Base-by-base conservation (phyloP, 2,888 invertebrate species). In the Taphrorychus bicolor region DNA sequence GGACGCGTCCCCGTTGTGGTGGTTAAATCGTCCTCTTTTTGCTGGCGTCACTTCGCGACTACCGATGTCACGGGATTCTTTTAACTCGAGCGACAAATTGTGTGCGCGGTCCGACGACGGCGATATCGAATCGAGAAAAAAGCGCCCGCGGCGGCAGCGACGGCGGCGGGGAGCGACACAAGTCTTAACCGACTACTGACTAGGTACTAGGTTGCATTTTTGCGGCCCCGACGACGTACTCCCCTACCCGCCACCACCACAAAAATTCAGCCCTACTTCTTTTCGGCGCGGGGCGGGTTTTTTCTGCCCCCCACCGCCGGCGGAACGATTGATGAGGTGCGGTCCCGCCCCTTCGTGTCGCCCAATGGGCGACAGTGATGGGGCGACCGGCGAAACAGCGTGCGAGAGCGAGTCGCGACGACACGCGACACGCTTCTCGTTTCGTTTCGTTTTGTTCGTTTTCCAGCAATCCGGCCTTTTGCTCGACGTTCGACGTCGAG, bases 181-280 rank as follows among this genome's bases (percentile, higher is more conserved):
- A 60, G 66, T 66, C 66, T 66, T 69, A 45, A 32, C 49, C 62
- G 66, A 67, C 70, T 67, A 70, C 70, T 56, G 62, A 63, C 70
- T 66, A 71, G 67, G 76, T 75, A 63, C 70, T 66, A 71, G 67
- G 76, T 75, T 73, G 75, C 76, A 77, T 78, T 79, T 77, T 79
- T 80, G 81, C 78, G 77, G 79, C 78, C 79, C 76, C 76, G 77
- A 76, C 78, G 75, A 79, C 78, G 79, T 79, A 80, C 79, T 79
- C 79, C 81, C 79, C 80, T 79, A 80, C 54, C 53, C 56, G 79
- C 81, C 82, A 81, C 82, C 82, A 80, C 82, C 81, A 81, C 82
- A 82, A 82, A 82, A 82, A 83, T 82, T 53, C 81, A 80, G 80
- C 82, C 82, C 82, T 83, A 82, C 80, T 81, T 82, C 81, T 82